Percentiles rank a stretch among this genome's conserved stretches.
These are phyloP conservation scores for Chromoteleia sp. DNA, from an alignment of 2,888 invertebrate species.

Conservation along the genomic window DNA sequence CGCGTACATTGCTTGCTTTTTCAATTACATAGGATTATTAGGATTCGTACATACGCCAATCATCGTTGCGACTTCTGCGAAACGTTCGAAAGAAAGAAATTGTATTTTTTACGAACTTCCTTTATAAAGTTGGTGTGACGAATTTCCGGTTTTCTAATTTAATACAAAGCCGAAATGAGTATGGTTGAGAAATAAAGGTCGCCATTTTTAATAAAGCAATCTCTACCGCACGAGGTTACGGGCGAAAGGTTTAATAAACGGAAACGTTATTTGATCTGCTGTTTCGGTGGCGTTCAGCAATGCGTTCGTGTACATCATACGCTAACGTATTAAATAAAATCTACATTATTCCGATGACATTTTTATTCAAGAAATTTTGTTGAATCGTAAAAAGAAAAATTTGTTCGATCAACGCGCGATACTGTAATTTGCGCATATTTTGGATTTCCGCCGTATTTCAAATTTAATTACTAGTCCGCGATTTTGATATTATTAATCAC, in stretches of 20 bases:
- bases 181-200: background rate
- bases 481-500: background rate
- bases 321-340: too few species aligned
- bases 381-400: too few species aligned
- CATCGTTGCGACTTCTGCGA: conserved; percentile 1
- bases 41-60: conserved; percentile 9
- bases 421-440: too few species aligned
- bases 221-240: background rate
- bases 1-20: background rate
- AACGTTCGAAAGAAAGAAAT: too few species aligned
- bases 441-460: too few species aligned
- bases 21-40: conserved; percentile 1
- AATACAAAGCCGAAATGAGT: background rate
- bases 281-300: background rate
- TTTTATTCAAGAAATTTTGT: too few species aligned
- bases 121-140: conserved; percentile 1
- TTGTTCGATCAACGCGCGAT: too few species aligned
- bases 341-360: too few species aligned
- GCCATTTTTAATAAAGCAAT: conserved; percentile 18
- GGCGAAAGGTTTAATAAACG: conserved; percentile 5
- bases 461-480: too few species aligned
- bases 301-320: too few species aligned
- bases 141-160: conserved; percentile 12
- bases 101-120: background rate
- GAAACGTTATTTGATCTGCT: background rate